Evolutionary conservation across 1,140 invertebrate genomes (phyloP), one percentile per base, ranked within the genome.

Genomic region (Drosophila sechellia): DNA sequence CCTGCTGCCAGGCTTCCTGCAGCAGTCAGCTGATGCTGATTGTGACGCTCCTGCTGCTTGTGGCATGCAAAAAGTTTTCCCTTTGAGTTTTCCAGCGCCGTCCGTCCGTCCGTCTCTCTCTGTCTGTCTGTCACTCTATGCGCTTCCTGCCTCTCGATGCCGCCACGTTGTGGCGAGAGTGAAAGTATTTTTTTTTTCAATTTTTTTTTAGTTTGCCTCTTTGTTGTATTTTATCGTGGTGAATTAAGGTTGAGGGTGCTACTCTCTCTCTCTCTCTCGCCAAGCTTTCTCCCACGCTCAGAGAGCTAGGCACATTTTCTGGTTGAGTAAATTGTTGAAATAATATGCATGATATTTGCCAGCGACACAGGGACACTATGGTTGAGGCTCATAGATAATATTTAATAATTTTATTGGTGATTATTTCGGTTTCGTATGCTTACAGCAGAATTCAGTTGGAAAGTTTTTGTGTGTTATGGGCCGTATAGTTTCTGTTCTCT

Each of bases 111-210:
- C 31, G 31, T 31, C 34, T 54, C 17, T 17, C 13, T 78, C 37
- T 54, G 70, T 80, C 71, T 63, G 61, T 85, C 65, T 83, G 75
- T 79, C 78, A 86, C 68, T 85, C 77, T 86, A 86, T 86, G 78
- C 81, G 81, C 81, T 86, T 86, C 78, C 81, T 86, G 81, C 64
- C 72, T 54, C 60, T 86, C 79, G 83, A 81, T 81, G 83, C 83
- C 81, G 81, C 81, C 81, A 86, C 81, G 81, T 87, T 86, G 74
- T 81, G 75, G 74, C 83, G 83, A 86, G 83, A 86, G 83, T 86
- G 83, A 86, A 86, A 86, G 83, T 86, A 79, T 66, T 66, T 58
- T 52, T 17, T 17, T 52, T 52, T 17, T 59, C 58, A n/a, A 59
- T 58, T 57, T 50, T 52, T 17, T 52, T 48, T 66, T 68, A 17